Percentiles rank a stretch among this genome's conserved stretches.
phyloP scores from a whole-genome alignment of 2,888 invertebrate genomes.

The Camptogramma bilineatum region DNA sequence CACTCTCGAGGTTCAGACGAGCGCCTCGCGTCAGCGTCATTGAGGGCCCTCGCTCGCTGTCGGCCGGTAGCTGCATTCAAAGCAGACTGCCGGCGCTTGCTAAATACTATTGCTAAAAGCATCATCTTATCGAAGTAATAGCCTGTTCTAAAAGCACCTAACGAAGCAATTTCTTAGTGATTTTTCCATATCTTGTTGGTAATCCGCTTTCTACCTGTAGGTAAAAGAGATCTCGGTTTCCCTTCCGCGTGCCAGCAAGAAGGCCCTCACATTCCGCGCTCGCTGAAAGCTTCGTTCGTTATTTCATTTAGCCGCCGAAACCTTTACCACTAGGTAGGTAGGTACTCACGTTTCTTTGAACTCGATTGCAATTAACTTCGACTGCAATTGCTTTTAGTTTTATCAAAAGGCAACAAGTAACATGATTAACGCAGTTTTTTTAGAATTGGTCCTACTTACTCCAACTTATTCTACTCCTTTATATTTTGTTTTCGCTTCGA shows the following conservation, averaged over 20 bases:
- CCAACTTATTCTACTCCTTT: too few species aligned
- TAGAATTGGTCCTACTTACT: too few species aligned
- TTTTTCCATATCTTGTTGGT: background rate
- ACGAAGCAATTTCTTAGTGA: background rate
- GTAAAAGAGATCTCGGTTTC: constrained; percentile 1
- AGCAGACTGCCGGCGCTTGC: background rate
- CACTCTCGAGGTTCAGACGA: constrained; percentile 7
- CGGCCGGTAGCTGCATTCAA: background rate
- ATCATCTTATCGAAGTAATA: background rate
- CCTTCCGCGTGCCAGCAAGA: constrained; percentile 3
- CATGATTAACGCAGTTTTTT: background rate
- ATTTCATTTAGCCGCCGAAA: constrained; percentile 25
- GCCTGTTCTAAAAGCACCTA: background rate
- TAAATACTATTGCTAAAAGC: background rate
- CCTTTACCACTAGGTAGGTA: constrained; percentile 8
- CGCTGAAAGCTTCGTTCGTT: constrained; percentile 7
- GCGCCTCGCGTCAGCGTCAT: constrained; percentile 8
- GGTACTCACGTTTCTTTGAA: constrained; percentile 16
- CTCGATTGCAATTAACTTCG: constrained; percentile 15
- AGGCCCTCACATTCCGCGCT: background rate
- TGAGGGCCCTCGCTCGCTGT: background rate
- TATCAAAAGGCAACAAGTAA: background rate
- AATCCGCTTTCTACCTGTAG: background rate
- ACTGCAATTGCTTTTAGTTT: constrained; percentile 21
- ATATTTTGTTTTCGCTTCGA: too few species aligned